phyloP scores from a whole-genome alignment of 2,797 vertebrate genomes.

The Danio tinwini region DNA sequence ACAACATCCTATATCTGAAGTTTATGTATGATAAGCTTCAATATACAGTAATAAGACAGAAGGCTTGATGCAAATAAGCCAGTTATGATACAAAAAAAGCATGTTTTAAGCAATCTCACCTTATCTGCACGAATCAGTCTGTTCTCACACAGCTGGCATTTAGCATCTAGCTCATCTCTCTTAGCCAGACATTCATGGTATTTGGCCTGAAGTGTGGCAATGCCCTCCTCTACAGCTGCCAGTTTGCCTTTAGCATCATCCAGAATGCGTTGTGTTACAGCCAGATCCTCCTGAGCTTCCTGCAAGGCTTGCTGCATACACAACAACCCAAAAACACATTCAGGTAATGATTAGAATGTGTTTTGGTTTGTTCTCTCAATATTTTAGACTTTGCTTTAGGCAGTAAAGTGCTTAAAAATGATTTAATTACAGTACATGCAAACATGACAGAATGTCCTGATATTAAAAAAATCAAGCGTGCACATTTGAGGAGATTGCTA shows the following conservation, averaged over 20 bases:
- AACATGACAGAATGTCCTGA: background rate
- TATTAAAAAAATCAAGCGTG: background rate
- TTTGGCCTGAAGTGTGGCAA: slow-evolving; percentile 82
- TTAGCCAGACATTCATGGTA: slow-evolving; percentile 82
- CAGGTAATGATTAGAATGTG: background rate
- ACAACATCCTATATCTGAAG: slow-evolving; percentile 8
- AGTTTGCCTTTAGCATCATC: slow-evolving; percentile 83
- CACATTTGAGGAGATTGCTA: background rate
- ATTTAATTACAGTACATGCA: background rate
- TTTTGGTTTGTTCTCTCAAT: background rate
- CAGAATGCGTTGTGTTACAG: slow-evolving; percentile 79
- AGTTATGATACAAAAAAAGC: background rate
- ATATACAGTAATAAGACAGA: background rate
- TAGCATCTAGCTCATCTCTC: slow-evolving; percentile 86
- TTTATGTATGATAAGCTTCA: background rate
- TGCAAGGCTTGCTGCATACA: slow-evolving; percentile 80
- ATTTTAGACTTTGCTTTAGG: slow-evolving; percentile 12
- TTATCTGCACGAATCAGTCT: slow-evolving; percentile 83
- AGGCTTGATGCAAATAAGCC: background rate
- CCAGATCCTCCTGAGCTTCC: slow-evolving; percentile 86
- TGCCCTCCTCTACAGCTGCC: slow-evolving; percentile 80
- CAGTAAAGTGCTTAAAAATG: slow-evolving; percentile 6
- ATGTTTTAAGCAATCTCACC: slow-evolving; percentile 67
- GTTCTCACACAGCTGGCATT: slow-evolving; percentile 85
- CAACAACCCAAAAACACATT: slow-evolving; percentile 4